Base-by-base conservation (phyloP, 1,140 invertebrate species). In the Drosophila dunni region DNA sequence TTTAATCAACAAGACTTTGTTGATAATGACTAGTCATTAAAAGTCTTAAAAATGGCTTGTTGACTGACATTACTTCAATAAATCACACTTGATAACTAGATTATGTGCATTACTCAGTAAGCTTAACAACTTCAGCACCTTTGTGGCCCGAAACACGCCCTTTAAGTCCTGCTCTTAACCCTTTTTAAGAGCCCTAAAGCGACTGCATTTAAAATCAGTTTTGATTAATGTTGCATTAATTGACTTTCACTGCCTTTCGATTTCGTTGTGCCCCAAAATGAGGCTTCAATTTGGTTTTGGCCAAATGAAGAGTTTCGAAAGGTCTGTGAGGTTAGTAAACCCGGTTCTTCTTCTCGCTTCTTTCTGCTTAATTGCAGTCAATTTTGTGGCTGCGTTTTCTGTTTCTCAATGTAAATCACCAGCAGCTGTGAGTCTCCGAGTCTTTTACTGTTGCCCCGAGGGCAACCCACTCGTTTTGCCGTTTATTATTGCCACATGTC, bases 221-320 rank as follows among this genome's bases (percentile, higher is more conserved):
- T 29, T 89, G 84, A 89, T 90, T 90, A 85, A 90, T 89, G 86
- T 75, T 85, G 70, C 78, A 70, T 83, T 90, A 79, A 89, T 89
- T 90, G 84, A 90, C 84, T 89, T 89, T 89, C 85, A 78, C 84
- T 90, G 51, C 36, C 62, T 71, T 65, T 71, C 62, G 61, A 48
- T 64, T 63, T 70, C 40, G 9, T 45, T 50, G 29, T 20, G 58
- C 33, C 33, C 33, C 33, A 60, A 45, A 36, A 40, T 40, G 7
- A 11, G 3, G 7, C 8, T 46, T 10, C 15, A 20, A 20, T 40
- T 40, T 24, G 29, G 9, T 33, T 13, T 33, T 53, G 3, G 11
- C 20, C 3, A 15, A 44, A 29, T 29, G 29, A 36, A 29, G n/a
- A 42, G 24, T 42, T 11, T 42, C n/a, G 40, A 42, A 10, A 54